phyloP scores from a whole-genome alignment of 2,888 invertebrate species.

The Carabus problematicus region DNA sequence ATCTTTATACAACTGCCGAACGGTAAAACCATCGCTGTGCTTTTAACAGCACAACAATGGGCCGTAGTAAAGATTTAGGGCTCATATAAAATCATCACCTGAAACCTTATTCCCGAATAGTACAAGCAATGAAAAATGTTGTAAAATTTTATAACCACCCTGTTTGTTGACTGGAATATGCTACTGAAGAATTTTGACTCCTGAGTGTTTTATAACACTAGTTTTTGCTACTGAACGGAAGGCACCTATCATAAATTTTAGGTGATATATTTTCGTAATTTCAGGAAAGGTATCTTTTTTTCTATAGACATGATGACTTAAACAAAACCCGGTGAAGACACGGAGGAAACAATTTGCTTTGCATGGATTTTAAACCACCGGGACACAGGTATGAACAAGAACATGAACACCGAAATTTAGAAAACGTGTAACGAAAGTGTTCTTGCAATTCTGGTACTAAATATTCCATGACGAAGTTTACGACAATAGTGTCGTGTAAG shows the following conservation, averaged over 20 bases:
- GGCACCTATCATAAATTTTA: slow-evolving; percentile 6
- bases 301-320: background rate
- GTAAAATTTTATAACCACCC: slow-evolving; percentile 25
- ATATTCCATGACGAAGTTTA: too few species aligned
- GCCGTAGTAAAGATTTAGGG: slow-evolving; percentile 23
- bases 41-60: background rate
- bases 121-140: slow-evolving; percentile 19
- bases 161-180: slow-evolving; percentile 21
- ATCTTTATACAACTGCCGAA: background rate
- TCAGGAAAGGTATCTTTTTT: background rate
- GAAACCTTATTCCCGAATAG: slow-evolving; percentile 6
- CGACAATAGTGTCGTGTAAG: too few species aligned
- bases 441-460: too few species aligned
- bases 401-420: too few species aligned
- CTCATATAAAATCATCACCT: slow-evolving; percentile 23
- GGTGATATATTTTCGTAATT: background rate
- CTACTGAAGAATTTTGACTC: slow-evolving; percentile 12
- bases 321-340: too few species aligned
- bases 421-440: too few species aligned
- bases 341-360: too few species aligned
- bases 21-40: background rate
- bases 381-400: too few species aligned
- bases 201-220: slow-evolving; percentile 20
- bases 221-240: slow-evolving; percentile 28
- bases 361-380: too few species aligned